Base-by-base conservation (phyloP, 2,888 invertebrate species). In the Melieria picta region DNA sequence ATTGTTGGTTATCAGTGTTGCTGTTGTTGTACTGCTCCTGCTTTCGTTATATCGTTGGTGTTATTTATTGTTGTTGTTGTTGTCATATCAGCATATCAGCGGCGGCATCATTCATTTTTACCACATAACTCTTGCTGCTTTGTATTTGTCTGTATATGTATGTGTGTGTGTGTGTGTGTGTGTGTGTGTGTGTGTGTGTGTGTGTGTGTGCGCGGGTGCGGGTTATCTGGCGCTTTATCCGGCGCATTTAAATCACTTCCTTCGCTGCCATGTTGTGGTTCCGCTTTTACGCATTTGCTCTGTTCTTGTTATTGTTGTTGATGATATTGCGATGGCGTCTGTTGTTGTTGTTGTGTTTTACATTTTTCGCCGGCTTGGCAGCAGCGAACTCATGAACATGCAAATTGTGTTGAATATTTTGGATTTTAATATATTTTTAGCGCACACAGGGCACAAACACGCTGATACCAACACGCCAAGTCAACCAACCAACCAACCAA, bases 221-320 rank as follows among this genome's bases (percentile, higher is more conserved):
- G n/a, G 30, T 52, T 64, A 52, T 64, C 42, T 30, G 6, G 52
- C 11, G 62, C 63, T 57, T 57, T 62, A 63, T 63, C 63, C 65
- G 45, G 13, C 66, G 71, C 56, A 47, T 66, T 66, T 60, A 60
- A 52, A 70, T 65, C 56, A 71, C 71, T 71, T 66, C 64, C 64
- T 47, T 6, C 43, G 47, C 55, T 60, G 30, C 30, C 30, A 30
- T 30, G 30, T 30, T 30, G 30, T 2, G 30, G 30, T 30, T 30
- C 3, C 30, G 30, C 30, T 3, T 30, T 30, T 30, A 30, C 30
- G 30, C 30, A 30, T 30, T 30, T 30, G 30, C 30, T 30, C 30
- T 30, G 30, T 30, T 30, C 30, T 30, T 30, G 30, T 30, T 30
- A 30, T 30, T 30, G 30, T 30, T 30, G 30, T 30, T 30, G 30